Evolutionary conservation across 2,888 invertebrate genomes (phyloP).

Genomic region (Thelaira solivaga): DNA sequence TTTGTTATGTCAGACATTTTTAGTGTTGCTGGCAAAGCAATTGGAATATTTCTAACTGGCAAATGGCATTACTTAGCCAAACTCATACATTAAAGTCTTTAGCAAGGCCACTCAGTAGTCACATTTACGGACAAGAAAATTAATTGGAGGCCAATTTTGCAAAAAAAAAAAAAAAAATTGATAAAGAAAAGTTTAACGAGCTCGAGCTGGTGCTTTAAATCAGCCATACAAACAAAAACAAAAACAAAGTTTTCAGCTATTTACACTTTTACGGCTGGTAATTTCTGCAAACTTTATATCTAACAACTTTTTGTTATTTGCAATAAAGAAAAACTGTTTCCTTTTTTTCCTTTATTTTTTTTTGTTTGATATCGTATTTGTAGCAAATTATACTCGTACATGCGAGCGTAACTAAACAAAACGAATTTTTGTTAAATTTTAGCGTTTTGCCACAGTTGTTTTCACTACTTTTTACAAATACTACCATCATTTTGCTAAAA

Average conservation of each 20-base stretch:
- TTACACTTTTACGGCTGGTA: slow-evolving; percentile 21
- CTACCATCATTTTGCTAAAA: too few species aligned
- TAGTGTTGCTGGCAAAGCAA: slow-evolving; percentile 17
- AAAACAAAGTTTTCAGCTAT: not conserved
- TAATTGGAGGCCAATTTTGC: slow-evolving; percentile 46
- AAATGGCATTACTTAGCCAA: slow-evolving; percentile 18
- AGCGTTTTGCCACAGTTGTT: slow-evolving; percentile 19
- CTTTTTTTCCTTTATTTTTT: too few species aligned
- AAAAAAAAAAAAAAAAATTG: not conserved
- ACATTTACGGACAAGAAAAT: slow-evolving; percentile 36
- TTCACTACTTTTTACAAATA: slow-evolving; percentile 5
- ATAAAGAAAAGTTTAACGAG: not conserved
- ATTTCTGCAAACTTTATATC: too few species aligned
- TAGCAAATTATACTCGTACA: not conserved
- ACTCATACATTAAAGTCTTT: slow-evolving; percentile 37
- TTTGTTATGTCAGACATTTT: slow-evolving; percentile 7
- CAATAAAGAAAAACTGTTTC: not conserved
- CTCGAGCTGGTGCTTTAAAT: not conserved
- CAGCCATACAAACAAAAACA: not conserved
- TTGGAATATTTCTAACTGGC: slow-evolving; percentile 13
- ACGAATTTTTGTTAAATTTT: not conserved
- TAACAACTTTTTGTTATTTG: too few species aligned
- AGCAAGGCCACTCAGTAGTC: slow-evolving; percentile 36
- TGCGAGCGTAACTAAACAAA: not conserved
- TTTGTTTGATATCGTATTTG: too few species aligned